Evolutionary conservation across 2,797 vertebrate species (phyloP).

Genomic region (Dipus sagitta): DNA sequence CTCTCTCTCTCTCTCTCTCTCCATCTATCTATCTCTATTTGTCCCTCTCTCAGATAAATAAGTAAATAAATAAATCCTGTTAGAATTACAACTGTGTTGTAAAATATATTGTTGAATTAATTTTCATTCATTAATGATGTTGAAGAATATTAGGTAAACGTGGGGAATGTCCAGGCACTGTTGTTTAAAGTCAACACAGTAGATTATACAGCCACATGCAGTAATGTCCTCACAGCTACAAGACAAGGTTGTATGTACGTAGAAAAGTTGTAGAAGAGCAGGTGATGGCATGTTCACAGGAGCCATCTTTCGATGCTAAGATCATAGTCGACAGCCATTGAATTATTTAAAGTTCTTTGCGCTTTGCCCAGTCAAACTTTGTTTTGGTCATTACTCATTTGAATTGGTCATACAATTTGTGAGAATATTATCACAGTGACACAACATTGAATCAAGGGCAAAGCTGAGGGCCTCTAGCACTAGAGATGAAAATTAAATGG

Average conservation of each 20-base stretch:
- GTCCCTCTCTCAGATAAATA: too few relatives aligned
- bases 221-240: neutral
- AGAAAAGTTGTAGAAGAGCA: neutral
- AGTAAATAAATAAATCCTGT: neutral
- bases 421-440: neutral
- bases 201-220: neutral
- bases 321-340: neutral
- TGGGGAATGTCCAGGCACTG: neutral
- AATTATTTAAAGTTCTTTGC: neutral
- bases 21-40: too few relatives aligned
- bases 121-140: conserved; percentile 13
- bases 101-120: neutral
- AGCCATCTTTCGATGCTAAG: neutral
- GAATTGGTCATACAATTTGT: conserved; percentile 20
- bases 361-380: neutral
- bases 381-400: neutral
- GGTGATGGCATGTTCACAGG: neutral
- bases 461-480: neutral
- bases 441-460: conserved; percentile 17
- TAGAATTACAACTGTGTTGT: neutral
- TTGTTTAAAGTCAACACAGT: conserved; percentile 8
- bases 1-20: too few relatives aligned
- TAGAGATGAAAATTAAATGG: neutral
- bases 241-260: neutral
- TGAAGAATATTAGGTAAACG: neutral